phyloP scores from a whole-genome alignment of 2,797 vertebrate species.

The Malacoraja senta region DNA sequence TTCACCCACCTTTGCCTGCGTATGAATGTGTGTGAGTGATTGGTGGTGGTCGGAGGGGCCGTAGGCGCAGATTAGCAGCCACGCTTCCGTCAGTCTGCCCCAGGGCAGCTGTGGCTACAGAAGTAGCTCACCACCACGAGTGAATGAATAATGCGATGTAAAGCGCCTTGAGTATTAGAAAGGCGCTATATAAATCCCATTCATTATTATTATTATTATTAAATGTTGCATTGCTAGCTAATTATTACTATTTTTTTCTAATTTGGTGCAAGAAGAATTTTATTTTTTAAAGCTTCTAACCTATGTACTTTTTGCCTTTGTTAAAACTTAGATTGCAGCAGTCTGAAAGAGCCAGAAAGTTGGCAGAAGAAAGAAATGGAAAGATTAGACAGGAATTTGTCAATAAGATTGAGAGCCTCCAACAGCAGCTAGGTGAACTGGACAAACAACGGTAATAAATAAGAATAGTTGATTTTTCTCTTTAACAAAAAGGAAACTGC shows the following conservation, averaged over 20 bases:
- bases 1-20: too few relatives aligned
- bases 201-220: too few relatives aligned
- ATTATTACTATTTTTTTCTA: not conserved
- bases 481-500: not conserved
- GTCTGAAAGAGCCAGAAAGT: constrained; percentile 64
- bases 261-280: not conserved
- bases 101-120: too few relatives aligned
- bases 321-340: constrained; percentile 63
- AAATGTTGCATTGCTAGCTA: not conserved
- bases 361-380: constrained; percentile 66
- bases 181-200: too few relatives aligned
- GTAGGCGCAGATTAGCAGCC: too few relatives aligned
- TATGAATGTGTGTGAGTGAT: too few relatives aligned
- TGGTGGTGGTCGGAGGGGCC: too few relatives aligned
- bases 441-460: constrained; percentile 69
- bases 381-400: constrained; percentile 72
- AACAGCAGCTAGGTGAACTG: constrained; percentile 74
- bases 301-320: not conserved
- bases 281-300: not conserved
- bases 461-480: not conserved
- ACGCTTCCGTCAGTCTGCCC: too few relatives aligned
- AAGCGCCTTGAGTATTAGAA: too few relatives aligned
- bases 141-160: too few relatives aligned
- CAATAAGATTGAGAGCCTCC: constrained; percentile 60
- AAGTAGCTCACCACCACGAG: too few relatives aligned